Conservation (phyloP, 1,140 invertebrate genomes). For the Tetramorium simillimum region DNA sequence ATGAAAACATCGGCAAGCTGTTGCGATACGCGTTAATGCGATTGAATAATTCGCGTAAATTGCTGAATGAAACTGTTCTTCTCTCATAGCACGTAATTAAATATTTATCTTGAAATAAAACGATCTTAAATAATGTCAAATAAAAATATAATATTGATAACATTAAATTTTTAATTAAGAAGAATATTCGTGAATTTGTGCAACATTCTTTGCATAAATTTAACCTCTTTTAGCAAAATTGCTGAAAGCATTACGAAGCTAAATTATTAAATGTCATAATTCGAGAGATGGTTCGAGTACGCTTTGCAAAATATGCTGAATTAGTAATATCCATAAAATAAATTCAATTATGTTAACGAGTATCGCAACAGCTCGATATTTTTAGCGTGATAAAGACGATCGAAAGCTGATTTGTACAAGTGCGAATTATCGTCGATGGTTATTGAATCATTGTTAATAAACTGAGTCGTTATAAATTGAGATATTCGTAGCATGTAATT, state of each 20-base stretch:
- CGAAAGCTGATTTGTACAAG: background rate
- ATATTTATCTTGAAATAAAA: background rate
- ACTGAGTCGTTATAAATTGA: background rate
- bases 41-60: constrained; percentile 12
- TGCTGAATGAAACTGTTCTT: background rate
- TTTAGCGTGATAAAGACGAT: background rate
- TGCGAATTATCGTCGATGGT: background rate
- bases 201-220: background rate
- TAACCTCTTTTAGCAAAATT: background rate
- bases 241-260: background rate
- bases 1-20: background rate
- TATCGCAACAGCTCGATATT: background rate
- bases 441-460: background rate
- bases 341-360: background rate
- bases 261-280: background rate
- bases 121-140: background rate
- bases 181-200: background rate
- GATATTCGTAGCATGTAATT: background rate
- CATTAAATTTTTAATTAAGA: background rate
- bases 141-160: background rate
- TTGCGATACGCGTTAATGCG: background rate
- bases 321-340: background rate
- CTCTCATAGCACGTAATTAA: background rate
- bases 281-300: background rate
- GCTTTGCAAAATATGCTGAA: background rate